Conservation (phyloP, 1,140 invertebrate genomes). For the fruit fly (Drosophila melanogaster) region DNA sequence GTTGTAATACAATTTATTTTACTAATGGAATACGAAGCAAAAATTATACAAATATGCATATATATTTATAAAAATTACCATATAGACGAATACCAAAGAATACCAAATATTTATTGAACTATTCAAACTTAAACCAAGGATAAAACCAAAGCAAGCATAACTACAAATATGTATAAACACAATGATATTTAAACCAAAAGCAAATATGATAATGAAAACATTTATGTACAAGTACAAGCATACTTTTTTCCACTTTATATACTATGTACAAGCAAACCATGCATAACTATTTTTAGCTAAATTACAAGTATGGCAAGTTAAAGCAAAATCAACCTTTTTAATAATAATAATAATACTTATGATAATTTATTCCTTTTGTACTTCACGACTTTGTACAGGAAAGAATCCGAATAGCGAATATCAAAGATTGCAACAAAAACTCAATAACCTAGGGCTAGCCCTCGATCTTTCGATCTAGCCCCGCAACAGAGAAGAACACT, state of each 20-base stretch:
- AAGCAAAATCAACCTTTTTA: slow-evolving; percentile 42
- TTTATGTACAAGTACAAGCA: slow-evolving; percentile 69
- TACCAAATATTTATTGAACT: slow-evolving; percentile 73
- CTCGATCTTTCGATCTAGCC: slow-evolving; percentile 3
- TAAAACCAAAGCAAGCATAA: slow-evolving; percentile 47
- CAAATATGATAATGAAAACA: slow-evolving; percentile 48
- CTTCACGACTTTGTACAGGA: slow-evolving; percentile 45
- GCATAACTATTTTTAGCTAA: slow-evolving; percentile 63
- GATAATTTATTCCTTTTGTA: slow-evolving; percentile 46
- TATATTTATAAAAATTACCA: slow-evolving; percentile 46
- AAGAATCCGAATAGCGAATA: slow-evolving; percentile 18
- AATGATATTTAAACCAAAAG: slow-evolving; percentile 30
- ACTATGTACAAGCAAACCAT: slow-evolving; percentile 56
- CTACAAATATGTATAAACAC: slow-evolving; percentile 41
- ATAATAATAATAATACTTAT: slow-evolving; percentile 49
- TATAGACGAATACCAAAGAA: slow-evolving; percentile 44
- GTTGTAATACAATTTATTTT: slow-evolving; percentile 78
- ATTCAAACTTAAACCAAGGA: slow-evolving; percentile 56
- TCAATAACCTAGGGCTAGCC: slow-evolving; percentile 15
- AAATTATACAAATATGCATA: slow-evolving; percentile 43
- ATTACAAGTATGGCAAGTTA: slow-evolving; percentile 59
- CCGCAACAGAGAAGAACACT: slow-evolving; percentile 18
- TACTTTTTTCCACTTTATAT: slow-evolving; percentile 77
- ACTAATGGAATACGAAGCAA: slow-evolving; percentile 49
- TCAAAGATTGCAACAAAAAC: slow-evolving; percentile 15